A percentile compares a stretch with the other conserved stretches of the same genome.
Evolutionary conservation across 1,140 invertebrate genomes (phyloP).

Genomic region (Archegozetes longisetosus): DNA sequence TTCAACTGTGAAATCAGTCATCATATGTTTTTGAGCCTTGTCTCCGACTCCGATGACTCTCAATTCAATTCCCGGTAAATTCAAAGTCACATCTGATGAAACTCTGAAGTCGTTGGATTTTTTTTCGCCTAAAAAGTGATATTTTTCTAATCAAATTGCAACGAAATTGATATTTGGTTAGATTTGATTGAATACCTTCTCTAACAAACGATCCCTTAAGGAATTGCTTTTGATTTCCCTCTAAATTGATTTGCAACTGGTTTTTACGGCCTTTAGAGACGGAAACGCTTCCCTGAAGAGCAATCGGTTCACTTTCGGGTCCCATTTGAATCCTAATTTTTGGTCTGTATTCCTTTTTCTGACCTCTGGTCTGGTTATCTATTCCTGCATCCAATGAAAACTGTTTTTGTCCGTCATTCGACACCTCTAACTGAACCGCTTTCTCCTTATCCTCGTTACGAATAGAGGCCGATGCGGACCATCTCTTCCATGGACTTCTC

Average conservation of each 20-base stretch:
- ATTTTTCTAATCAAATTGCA: no score
- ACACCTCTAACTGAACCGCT: background rate
- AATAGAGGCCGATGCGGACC: background rate
- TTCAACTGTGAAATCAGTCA: conserved; percentile 4
- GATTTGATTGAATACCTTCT: no score
- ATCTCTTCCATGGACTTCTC: conserved; percentile 2
- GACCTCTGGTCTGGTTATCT: conserved; percentile 4
- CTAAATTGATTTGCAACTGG: conserved; percentile 1
- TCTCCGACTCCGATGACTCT: background rate
- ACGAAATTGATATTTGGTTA: no score
- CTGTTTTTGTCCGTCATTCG: background rate
- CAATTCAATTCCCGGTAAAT: background rate
- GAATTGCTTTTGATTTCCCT: conserved; percentile 3
- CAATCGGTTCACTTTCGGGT: background rate
- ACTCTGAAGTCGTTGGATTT: background rate
- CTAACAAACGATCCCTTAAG: conserved; percentile 1
- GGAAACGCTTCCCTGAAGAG: background rate
- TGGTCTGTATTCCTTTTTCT: conserved; percentile 2
- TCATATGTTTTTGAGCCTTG: background rate
- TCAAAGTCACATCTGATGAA: background rate
- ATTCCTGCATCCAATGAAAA: background rate
- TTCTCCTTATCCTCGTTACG: background rate
- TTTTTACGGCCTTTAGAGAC: background rate
- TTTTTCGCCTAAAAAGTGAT: no score
- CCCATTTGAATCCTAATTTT: background rate